Evolutionary conservation across 2,797 vertebrate species (phyloP).

Genomic region (Vipera latastei): DNA sequence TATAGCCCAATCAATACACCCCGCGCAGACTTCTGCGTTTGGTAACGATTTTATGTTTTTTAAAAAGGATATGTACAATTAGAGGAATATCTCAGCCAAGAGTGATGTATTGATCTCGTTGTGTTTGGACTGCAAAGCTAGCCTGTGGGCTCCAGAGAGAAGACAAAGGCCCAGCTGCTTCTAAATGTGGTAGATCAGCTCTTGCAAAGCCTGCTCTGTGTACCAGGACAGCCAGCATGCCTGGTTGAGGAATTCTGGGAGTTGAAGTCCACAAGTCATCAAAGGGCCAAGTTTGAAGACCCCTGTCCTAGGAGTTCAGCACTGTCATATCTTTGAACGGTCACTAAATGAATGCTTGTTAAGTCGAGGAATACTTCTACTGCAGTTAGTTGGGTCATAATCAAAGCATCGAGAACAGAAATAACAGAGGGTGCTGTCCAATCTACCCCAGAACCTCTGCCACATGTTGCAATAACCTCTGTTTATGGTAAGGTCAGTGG

Average conservation of each 20-base stretch:
- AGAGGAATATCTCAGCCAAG: constrained; percentile 15
- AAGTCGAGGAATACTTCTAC: too few relatives aligned
- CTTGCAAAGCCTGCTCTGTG: not conserved
- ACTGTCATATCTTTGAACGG: too few relatives aligned
- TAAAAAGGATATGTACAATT: constrained; percentile 30
- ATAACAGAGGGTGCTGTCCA: not conserved
- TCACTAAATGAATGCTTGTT: too few relatives aligned
- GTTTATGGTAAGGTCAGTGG: not conserved
- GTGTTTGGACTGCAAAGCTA: constrained; percentile 9
- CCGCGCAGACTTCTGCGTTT: not conserved
- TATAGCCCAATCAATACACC: constrained; percentile 21
- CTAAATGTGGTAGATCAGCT: not conserved
- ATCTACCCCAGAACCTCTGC: not conserved
- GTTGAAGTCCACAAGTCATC: too few relatives aligned
- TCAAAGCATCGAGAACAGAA: too few relatives aligned
- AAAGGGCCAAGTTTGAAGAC: too few relatives aligned
- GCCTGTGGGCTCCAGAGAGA: not conserved
- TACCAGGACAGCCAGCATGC: too few relatives aligned
- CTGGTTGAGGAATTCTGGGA: too few relatives aligned
- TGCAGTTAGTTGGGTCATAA: not conserved
- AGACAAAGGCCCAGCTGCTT: not conserved
- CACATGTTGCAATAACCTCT: not conserved
- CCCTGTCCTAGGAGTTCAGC: not conserved
- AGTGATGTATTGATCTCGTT: not conserved
- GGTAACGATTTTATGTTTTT: constrained; percentile 24